Percentiles rank a stretch among this genome's conserved stretches.
Conservation (phyloP, 2,113 vertebrate species). For the Malaclemys terrapin region DNA sequence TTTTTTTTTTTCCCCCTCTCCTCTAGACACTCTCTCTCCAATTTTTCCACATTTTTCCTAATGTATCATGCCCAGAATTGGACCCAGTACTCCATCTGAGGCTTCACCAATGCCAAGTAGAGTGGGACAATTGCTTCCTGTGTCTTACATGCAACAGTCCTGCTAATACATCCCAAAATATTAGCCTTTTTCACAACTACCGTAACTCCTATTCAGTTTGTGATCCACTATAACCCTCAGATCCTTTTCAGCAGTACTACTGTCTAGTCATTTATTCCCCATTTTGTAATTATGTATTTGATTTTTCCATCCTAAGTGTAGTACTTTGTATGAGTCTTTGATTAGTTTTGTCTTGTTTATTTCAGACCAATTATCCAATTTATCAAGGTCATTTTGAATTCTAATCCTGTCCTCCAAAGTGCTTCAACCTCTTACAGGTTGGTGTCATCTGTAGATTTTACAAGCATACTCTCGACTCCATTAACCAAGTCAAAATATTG, state of each 20-base stretch:
- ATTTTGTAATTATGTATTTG: background rate
- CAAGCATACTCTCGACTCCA: background rate
- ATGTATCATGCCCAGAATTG: background rate
- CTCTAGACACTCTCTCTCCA: background rate
- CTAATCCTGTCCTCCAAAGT: background rate
- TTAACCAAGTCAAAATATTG: background rate
- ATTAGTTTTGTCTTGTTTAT: background rate
- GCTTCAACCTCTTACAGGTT: background rate
- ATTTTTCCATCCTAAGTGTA: background rate
- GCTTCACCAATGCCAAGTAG: background rate
- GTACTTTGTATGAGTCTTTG: background rate
- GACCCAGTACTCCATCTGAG: background rate
- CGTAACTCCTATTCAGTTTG: background rate
- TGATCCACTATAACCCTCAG: background rate
- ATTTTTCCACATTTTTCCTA: background rate
- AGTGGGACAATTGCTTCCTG: background rate
- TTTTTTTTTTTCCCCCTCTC: background rate
- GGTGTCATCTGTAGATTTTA: background rate
- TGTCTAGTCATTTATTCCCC: background rate
- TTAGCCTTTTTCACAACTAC: background rate
- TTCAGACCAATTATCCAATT: background rate
- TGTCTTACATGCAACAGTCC: background rate
- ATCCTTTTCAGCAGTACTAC: background rate
- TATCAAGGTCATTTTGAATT: background rate
- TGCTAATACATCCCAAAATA: background rate